phyloP scores from a whole-genome alignment of 2,888 invertebrate species.

The Hydriomena furcata region DNA sequence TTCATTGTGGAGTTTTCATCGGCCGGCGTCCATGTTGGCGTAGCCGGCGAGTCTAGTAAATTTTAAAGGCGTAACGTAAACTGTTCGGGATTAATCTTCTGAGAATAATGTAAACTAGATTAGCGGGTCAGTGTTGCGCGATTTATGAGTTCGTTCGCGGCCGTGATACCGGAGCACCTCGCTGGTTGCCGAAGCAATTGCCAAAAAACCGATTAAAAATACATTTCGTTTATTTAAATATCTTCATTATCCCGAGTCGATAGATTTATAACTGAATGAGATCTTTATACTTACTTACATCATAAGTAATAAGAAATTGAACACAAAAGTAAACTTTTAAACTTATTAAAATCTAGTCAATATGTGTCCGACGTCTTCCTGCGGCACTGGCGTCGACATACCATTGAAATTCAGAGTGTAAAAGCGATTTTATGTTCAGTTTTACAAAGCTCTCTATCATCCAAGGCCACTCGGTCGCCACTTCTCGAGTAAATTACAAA shows the following conservation, averaged over 20 bases:
- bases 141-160: slow-evolving; percentile 50
- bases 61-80: slow-evolving; percentile 33
- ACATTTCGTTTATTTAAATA: slow-evolving; percentile 23
- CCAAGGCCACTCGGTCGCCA: slow-evolving; percentile 21
- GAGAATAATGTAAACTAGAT: slow-evolving; percentile 55
- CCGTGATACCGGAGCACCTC: slow-evolving; percentile 33
- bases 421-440: slow-evolving; percentile 22
- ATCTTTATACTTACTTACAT: too few relatives aligned
- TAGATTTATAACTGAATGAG: too few relatives aligned
- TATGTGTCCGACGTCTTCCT: background rate
- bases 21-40: slow-evolving; percentile 36
- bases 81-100: slow-evolving; percentile 44
- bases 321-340: slow-evolving; percentile 7
- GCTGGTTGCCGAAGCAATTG: slow-evolving; percentile 26
- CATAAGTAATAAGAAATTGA: too few relatives aligned
- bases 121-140: slow-evolving; percentile 50
- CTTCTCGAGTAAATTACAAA: slow-evolving; percentile 16
- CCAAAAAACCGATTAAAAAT: slow-evolving; percentile 41
- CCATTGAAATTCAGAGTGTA: slow-evolving; percentile 4
- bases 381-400: background rate
- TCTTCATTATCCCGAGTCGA: too few relatives aligned
- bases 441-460: slow-evolving; percentile 15
- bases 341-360: slow-evolving; percentile 1
- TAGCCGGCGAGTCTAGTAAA: slow-evolving; percentile 40
- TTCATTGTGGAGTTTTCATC: slow-evolving; percentile 60